Evolutionary conservation across 2,888 invertebrate genomes (phyloP).

Genomic region (Dicranocentrus wangi): DNA sequence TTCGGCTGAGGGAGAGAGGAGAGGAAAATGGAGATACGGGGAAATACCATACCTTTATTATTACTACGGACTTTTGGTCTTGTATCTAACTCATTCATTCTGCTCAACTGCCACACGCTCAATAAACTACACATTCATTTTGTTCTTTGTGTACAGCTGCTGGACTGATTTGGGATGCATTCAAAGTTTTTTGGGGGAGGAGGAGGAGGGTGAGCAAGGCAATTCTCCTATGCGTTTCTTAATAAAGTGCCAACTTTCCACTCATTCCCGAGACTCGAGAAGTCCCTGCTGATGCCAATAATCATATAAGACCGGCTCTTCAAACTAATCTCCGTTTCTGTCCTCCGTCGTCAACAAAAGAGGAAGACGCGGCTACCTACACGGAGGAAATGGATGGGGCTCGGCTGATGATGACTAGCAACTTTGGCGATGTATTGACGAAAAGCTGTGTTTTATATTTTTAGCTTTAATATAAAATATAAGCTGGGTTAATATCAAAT

Average conservation of each 20-base stretch:
- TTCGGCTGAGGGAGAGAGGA: not conserved
- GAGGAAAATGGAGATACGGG: not conserved
- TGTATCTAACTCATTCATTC: constrained; percentile 32
- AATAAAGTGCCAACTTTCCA: constrained; percentile 31
- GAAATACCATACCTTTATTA: not conserved
- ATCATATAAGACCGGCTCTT: constrained; percentile 36
- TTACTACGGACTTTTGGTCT: too few species aligned
- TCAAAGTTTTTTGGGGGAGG: not conserved
- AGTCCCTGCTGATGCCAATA: constrained; percentile 35
- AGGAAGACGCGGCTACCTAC: not conserved
- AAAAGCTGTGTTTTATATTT: not conserved
- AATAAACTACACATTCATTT: constrained; percentile 36
- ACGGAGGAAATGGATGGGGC: not conserved
- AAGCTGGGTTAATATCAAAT: not conserved
- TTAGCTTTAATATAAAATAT: not conserved
- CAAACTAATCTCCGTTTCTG: constrained; percentile 23
- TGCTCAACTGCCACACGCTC: constrained; percentile 45
- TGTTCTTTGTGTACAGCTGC: constrained; percentile 15
- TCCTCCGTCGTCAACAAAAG: constrained; percentile 6
- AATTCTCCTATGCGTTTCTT: constrained; percentile 14
- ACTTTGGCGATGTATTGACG: constrained; percentile 3
- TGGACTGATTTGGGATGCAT: too few species aligned
- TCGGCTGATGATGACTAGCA: constrained; percentile 1
- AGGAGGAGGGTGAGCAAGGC: constrained; percentile 1
- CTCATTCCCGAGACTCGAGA: not conserved